Evolutionary conservation across 2,888 invertebrate genomes (phyloP).

Genomic region (Acleris holmiana): DNA sequence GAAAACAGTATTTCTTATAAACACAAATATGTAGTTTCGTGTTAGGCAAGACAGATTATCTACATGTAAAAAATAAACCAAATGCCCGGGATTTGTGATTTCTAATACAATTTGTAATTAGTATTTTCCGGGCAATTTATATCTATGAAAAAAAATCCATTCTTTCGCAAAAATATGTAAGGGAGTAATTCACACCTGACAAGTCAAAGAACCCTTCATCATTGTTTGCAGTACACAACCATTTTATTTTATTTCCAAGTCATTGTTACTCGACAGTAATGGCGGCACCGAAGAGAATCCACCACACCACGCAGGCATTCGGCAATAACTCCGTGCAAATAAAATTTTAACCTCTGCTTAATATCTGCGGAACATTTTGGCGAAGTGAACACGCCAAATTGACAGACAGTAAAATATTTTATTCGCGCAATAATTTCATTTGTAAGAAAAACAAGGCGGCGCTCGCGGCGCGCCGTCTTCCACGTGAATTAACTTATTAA

Average conservation of each 20-base stretch:
- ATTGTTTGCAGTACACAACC: not conserved
- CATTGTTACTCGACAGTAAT: not conserved
- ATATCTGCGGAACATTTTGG: slow-evolving; percentile 73
- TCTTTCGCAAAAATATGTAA: no score
- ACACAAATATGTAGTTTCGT: no score
- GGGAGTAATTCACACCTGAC: not conserved
- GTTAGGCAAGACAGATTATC: no score
- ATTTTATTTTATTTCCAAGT: not conserved
- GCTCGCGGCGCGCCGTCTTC: slow-evolving; percentile 64
- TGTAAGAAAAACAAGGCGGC: slow-evolving; percentile 76
- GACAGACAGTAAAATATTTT: slow-evolving; percentile 84
- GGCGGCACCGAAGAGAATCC: slow-evolving; percentile 61
- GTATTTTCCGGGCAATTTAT: no score
- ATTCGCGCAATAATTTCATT: slow-evolving; percentile 81
- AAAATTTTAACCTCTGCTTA: slow-evolving; percentile 83
- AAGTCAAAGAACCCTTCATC: not conserved
- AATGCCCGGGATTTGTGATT: no score
- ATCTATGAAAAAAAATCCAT: no score
- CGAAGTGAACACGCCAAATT: slow-evolving; percentile 70
- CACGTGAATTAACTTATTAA: slow-evolving; percentile 81
- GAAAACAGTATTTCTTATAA: no score
- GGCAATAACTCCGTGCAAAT: slow-evolving; percentile 74
- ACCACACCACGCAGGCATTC: slow-evolving; percentile 62
- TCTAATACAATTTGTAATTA: no score
- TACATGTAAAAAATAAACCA: no score